A percentile compares a stretch with the other conserved stretches of the same genome.
These are phyloP conservation scores for Parnassius apollo DNA, from an alignment of 2,888 invertebrate species.

Conservation along the genomic window DNA sequence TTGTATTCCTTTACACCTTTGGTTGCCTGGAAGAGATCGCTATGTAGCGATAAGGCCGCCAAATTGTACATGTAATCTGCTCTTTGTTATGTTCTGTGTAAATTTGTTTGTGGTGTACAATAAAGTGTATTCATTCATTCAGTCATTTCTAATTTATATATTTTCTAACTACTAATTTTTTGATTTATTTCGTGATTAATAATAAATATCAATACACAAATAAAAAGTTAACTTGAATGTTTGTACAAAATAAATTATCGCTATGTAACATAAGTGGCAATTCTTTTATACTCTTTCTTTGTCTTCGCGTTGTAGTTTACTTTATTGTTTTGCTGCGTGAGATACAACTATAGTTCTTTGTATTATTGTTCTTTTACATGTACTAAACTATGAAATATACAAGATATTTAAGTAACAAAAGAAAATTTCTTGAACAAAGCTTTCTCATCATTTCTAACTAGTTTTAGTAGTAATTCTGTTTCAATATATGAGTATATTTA, in stretches of 20 bases:
- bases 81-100: no score
- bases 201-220: background rate
- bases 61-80: no score
- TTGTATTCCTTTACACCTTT: no score
- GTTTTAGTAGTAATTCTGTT: background rate
- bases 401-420: constrained; percentile 1
- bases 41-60: no score
- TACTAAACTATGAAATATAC: background rate
- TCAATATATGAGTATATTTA: no score
- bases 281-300: constrained; percentile 24
- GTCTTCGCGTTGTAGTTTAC: constrained; percentile 25
- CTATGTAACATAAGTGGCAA: constrained; percentile 19
- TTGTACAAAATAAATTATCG: constrained; percentile 17
- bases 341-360: no score
- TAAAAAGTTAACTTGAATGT: constrained; percentile 12
- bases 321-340: background rate
- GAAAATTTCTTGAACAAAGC: constrained; percentile 2
- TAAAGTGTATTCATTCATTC: no score
- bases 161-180: no score
- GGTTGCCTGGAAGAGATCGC: no score
- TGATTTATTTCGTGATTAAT: background rate
- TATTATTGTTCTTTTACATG: no score
- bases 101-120: no score
- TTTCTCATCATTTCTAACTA: constrained; percentile 4
- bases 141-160: no score